These are phyloP conservation scores for Mastacembelus armatus DNA, from an alignment of 2,797 vertebrate species.

Conservation along the genomic window DNA sequence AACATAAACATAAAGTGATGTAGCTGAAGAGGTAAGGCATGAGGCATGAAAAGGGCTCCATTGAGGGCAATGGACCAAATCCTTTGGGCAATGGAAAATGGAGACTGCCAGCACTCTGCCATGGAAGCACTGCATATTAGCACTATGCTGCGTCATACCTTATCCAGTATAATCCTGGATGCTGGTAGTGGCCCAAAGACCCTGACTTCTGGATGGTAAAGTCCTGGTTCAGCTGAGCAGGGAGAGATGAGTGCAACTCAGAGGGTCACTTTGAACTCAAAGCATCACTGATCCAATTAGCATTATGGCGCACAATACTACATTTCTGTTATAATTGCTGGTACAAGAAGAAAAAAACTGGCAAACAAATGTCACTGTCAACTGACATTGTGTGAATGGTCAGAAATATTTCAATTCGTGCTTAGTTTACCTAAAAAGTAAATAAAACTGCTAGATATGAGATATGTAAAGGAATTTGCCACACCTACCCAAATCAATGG, in stretches of 20 bases:
- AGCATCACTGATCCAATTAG: constrained; percentile 40
- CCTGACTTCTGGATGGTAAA: constrained; percentile 97
- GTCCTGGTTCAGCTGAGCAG: constrained; percentile 95
- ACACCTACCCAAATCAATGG: no score
- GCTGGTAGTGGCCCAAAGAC: constrained; percentile 95
- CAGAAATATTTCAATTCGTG: constrained; percentile 12
- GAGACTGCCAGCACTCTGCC: constrained; percentile 97
- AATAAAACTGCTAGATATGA: constrained; percentile 4
- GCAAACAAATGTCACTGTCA: constrained; percentile 20
- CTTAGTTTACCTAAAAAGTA: constrained; percentile 12
- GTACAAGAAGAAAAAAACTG: constrained; percentile 11
- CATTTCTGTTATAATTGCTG: constrained; percentile 16
- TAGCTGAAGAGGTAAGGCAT: constrained; percentile 25
- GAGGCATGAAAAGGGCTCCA: constrained; percentile 76
- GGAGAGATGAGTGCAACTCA: constrained; percentile 93
- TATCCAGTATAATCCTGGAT: constrained; percentile 98
- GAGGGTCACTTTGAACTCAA: constrained; percentile 85
- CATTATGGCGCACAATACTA: constrained; percentile 32
- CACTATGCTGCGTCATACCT: constrained; percentile 93
- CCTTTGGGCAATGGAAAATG: constrained; percentile 83
- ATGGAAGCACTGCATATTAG: constrained; percentile 91
- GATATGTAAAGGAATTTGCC: no score
- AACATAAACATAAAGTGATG: constrained; percentile 80
- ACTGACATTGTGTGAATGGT: constrained; percentile 16
- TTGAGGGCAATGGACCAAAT: constrained; percentile 86